Conservation (phyloP, 53 echinoderm and acorn worm species). For the Holothuria leucospilota region DNA sequence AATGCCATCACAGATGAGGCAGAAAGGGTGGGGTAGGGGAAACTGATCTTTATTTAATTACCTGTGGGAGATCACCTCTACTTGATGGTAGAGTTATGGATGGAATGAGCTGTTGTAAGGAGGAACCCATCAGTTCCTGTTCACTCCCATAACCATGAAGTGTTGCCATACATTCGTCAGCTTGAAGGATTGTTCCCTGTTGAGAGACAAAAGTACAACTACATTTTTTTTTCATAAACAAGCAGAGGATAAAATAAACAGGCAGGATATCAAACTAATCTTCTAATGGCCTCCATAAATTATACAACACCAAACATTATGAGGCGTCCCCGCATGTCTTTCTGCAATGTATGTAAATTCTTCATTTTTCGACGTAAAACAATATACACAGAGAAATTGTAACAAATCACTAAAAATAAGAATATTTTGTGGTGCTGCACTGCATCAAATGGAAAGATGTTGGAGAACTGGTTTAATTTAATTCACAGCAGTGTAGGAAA, state of each 20-base stretch:
- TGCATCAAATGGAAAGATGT: no score
- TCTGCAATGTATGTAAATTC: no score
- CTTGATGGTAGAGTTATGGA: slow-evolving; percentile 76
- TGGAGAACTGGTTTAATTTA: no score
- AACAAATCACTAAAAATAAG: no score
- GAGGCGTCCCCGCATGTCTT: no score
- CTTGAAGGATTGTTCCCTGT: slow-evolving; percentile 80
- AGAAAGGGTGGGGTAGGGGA: no score
- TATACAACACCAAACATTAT: no score
- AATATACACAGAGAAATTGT: no score
- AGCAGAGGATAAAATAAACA: not conserved
- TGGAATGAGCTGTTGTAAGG: slow-evolving; percentile 91
- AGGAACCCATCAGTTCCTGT: slow-evolving; percentile 78
- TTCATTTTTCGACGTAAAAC: no score
- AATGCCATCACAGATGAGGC: no score
- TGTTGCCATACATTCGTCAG: slow-evolving; percentile 79
- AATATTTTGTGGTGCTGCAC: no score
- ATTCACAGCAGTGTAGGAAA: no score
- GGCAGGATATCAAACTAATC: not conserved
- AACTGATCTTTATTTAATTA: not conserved
- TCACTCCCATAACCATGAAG: slow-evolving; percentile 81
- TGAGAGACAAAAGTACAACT: slow-evolving; percentile 15
- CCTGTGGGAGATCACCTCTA: slow-evolving; percentile 57
- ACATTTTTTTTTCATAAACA: not conserved
- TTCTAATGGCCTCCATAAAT: not conserved